Base-by-base conservation (phyloP, 2,888 invertebrate species). In the Drosophila yooni region DNA sequence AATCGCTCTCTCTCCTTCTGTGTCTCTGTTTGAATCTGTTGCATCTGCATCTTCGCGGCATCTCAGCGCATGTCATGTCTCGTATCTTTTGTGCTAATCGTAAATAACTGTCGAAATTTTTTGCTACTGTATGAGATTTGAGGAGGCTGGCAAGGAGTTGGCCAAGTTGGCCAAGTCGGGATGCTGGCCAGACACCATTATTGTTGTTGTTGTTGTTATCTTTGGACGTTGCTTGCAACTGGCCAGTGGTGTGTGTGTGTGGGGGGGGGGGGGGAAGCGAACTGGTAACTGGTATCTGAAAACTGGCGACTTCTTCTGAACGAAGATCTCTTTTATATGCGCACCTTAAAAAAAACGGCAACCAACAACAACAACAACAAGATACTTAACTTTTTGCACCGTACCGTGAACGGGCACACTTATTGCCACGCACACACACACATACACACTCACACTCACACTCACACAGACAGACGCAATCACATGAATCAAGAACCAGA, bases 21-120 rank as follows among this genome's bases (percentile, higher is more conserved):
- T 18, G n/a, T 13, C 46, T 46, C 18, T 11, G 40, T 40, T 34
- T 38, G 36, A 54, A 56, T 59, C 31, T 34, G 33, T 46, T 62
- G 75, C 82, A 79, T 77, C 78, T 62, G 82, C 79, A 78, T 81
- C 79, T 74, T 48, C 51, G 69, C 63, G 67, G 79, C 79, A 70
- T 88, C 70, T 89, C 89, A 88, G 80, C 88, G 83, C 89, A 89
- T 85, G 85, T 88, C 85, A 88, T 89, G 85, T 89, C 82, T 83
- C 89, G 85, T 85, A 89, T 85, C 90, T 89, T 88, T 84, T 89
- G 88, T 85, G 85, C 85, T 85, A 85, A 85, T 87, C 87, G 87
- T 87, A 87, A 90, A 87, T 90, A 87, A 87, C 87, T 90, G 87
- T 87, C 90, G 87, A 87, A 87, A 87, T 90, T 90, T 90, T 83